These are phyloP conservation scores for Lathronympha strigana DNA, from an alignment of 2,888 invertebrate species.

Conservation along the genomic window DNA sequence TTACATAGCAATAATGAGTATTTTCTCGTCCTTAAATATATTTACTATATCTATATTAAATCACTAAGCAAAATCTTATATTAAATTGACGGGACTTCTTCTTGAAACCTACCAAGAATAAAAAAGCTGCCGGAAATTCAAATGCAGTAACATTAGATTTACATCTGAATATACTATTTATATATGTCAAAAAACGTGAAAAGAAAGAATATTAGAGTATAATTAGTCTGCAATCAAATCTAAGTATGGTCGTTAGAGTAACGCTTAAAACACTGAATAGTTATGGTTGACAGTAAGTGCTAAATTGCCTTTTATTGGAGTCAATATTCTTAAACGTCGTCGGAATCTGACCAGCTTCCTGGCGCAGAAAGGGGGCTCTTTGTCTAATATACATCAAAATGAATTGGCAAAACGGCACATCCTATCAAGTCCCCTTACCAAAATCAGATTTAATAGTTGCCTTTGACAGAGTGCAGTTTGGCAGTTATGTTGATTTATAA, in stretches of 20 bases:
- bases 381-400: conserved; percentile 52
- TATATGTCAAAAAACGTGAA: conserved; percentile 2
- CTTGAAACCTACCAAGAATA: background rate
- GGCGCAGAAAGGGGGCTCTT: conserved; percentile 65
- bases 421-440: conserved; percentile 53
- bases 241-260: conserved; percentile 31
- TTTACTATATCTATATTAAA: background rate
- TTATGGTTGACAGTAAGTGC: conserved; percentile 36
- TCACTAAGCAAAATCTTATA: background rate
- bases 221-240: conserved; percentile 24
- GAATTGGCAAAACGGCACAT: conserved; percentile 74
- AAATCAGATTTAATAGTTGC: conserved; percentile 24
- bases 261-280: conserved; percentile 28
- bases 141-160: background rate
- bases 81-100: background rate
- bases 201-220: conserved; percentile 18
- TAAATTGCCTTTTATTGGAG: conserved; percentile 50
- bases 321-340: conserved; percentile 53
- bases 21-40: too few species aligned
- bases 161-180: conserved; percentile 10
- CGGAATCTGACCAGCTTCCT: conserved; percentile 66
- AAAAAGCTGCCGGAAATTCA: background rate
- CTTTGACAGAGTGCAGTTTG: background rate
- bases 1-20: too few species aligned
- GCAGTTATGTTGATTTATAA: background rate